Percentiles rank a stretch among this genome's conserved stretches.
Evolutionary conservation across 1,140 invertebrate genomes (phyloP).

Genomic region (Brachionus koreanus): DNA sequence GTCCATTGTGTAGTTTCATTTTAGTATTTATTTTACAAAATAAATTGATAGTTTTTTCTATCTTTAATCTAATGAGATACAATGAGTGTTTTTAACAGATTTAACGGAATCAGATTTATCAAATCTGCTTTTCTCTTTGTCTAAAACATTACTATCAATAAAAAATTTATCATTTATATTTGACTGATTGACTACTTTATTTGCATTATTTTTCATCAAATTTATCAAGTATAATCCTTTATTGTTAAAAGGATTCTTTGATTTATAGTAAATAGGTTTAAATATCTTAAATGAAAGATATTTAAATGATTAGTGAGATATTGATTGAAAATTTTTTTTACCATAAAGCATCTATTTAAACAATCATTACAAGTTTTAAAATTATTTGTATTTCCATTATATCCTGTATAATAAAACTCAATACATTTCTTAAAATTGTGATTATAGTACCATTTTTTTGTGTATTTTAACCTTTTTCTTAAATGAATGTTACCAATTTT

Average conservation of each 20-base stretch:
- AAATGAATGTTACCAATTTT: slow-evolving; percentile 11
- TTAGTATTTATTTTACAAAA: no score
- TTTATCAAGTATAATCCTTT: slow-evolving; percentile 14
- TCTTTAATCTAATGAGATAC: no score
- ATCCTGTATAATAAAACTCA: slow-evolving; percentile 36
- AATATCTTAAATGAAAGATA: neutral
- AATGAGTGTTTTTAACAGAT: no score
- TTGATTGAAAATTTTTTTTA: neutral
- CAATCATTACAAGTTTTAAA: slow-evolving; percentile 21
- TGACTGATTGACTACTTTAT: neutral
- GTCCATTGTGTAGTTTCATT: no score
- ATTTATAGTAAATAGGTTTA: neutral
- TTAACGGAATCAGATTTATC: no score
- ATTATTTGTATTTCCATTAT: slow-evolving; percentile 32
- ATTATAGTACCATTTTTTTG: slow-evolving; percentile 28
- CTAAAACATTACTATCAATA: neutral
- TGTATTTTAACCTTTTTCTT: neutral
- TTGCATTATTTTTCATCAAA: neutral
- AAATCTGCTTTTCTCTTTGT: neutral
- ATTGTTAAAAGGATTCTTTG: slow-evolving; percentile 26
- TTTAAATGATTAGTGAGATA: neutral
- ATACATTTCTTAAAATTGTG: slow-evolving; percentile 24
- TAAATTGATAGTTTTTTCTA: no score
- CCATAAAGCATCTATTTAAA: slow-evolving; percentile 19
- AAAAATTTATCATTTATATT: neutral